Percentiles rank a stretch among this genome's conserved stretches.
Evolutionary conservation across 2,797 vertebrate genomes (phyloP).

Genomic region (Falco naumanni): DNA sequence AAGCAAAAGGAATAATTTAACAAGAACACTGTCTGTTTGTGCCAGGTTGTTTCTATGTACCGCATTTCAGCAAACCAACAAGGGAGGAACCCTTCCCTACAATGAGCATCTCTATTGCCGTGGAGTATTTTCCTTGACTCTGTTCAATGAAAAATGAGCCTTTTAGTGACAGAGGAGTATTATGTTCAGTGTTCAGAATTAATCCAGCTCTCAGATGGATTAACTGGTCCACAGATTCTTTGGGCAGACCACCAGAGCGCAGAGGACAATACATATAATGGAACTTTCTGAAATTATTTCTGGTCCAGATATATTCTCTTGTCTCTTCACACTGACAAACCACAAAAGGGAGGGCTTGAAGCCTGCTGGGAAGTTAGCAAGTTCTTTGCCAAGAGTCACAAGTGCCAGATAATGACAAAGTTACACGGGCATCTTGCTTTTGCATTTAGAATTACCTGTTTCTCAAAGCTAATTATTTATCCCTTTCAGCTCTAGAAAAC

Average conservation of each 20-base stretch:
- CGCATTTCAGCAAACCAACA: neutral
- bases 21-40: neutral
- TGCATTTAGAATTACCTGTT: neutral
- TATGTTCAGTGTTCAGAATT: constrained; percentile 37
- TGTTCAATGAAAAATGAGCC: constrained; percentile 3
- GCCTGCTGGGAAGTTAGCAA: neutral
- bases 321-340: neutral
- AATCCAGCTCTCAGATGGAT: constrained; percentile 9
- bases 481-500: neutral
- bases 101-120: neutral
- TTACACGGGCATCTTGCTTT: neutral
- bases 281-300: constrained; percentile 46
- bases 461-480: neutral
- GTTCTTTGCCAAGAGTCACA: neutral
- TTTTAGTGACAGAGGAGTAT: neutral
- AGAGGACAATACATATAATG: constrained; percentile 11
- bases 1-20: neutral
- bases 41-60: neutral
- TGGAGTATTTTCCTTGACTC: neutral
- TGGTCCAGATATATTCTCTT: neutral
- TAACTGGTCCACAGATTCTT: neutral
- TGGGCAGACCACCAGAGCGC: neutral
- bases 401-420: neutral
- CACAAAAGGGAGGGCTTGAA: neutral
- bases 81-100: neutral